phyloP scores from a whole-genome alignment of 2,888 invertebrate genomes.

The Asteroscopus sphinx region DNA sequence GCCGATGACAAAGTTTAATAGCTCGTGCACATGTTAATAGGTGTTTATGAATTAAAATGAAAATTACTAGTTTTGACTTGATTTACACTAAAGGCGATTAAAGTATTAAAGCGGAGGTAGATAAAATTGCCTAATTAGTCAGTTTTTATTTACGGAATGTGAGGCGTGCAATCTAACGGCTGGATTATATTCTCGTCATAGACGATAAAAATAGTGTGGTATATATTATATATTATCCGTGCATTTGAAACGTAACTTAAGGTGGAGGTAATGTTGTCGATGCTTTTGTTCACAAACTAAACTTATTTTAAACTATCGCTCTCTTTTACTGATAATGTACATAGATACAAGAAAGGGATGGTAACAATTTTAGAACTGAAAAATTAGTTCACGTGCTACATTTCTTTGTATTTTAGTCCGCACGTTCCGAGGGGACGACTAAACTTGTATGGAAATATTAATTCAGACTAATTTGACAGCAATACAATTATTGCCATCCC shows the following conservation, averaged over 20 bases:
- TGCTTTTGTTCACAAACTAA: too few species aligned
- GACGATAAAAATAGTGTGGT: neutral
- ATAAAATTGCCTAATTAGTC: conserved; percentile 13
- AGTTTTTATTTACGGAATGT: conserved; percentile 5
- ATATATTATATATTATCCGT: neutral
- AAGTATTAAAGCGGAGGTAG: conserved; percentile 4
- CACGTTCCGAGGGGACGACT: too few species aligned
- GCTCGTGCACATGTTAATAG: conserved; percentile 84
- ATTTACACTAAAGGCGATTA: conserved; percentile 18
- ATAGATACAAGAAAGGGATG: too few species aligned
- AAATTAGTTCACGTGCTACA: too few species aligned
- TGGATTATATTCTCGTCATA: conserved; percentile 5
- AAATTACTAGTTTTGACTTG: conserved; percentile 22
- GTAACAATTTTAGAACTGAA: too few species aligned
- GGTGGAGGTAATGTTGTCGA: too few species aligned
- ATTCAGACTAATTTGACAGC: too few species aligned
- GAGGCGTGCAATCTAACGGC: conserved; percentile 13
- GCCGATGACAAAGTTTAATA: conserved; percentile 87
- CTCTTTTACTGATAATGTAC: too few species aligned
- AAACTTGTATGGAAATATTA: too few species aligned
- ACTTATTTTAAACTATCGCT: too few species aligned
- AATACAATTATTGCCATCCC: too few species aligned
- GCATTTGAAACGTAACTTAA: neutral
- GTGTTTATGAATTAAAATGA: conserved; percentile 62
- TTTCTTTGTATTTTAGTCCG: too few species aligned